phyloP scores from a whole-genome alignment of 2,797 vertebrate genomes.

The Hypotaenidia philippensis region DNA sequence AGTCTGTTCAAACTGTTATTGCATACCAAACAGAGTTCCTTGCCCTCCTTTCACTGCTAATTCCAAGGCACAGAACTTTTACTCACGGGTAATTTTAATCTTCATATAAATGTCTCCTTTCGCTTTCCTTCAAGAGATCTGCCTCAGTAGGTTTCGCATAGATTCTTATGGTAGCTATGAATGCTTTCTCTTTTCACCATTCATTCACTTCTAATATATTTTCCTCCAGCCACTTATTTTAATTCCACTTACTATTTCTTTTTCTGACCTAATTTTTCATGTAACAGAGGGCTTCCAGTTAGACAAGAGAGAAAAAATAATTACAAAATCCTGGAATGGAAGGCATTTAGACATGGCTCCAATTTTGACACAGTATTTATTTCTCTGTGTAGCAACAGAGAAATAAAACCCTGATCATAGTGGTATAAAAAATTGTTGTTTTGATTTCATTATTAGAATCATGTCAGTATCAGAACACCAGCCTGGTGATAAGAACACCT shows the following conservation, averaged over 20 bases:
- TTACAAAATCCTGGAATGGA: neutral
- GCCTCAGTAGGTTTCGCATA: neutral
- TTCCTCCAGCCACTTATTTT: neutral
- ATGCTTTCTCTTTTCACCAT: neutral
- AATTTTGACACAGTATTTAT: neutral
- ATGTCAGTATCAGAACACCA: neutral
- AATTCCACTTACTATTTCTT: neutral
- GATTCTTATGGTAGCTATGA: neutral
- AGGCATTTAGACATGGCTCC: neutral
- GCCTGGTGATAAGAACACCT: neutral
- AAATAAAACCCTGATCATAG: neutral
- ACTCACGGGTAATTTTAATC: slow-evolving; percentile 29
- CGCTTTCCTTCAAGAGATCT: neutral
- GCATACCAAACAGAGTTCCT: slow-evolving; percentile 26
- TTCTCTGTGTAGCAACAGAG: neutral
- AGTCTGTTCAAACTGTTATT: slow-evolving; percentile 13
- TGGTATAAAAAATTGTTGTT: neutral
- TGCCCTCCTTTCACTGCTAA: slow-evolving; percentile 23
- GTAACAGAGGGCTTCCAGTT: neutral
- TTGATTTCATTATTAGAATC: neutral
- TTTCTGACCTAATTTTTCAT: slow-evolving; percentile 14
- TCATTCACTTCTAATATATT: neutral
- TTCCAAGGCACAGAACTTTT: slow-evolving; percentile 4
- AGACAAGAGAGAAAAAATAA: neutral
- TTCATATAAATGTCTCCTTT: neutral